Base-by-base conservation (phyloP, 53 echinoderm and acorn worm genomes). In the Holothuria scabra region DNA sequence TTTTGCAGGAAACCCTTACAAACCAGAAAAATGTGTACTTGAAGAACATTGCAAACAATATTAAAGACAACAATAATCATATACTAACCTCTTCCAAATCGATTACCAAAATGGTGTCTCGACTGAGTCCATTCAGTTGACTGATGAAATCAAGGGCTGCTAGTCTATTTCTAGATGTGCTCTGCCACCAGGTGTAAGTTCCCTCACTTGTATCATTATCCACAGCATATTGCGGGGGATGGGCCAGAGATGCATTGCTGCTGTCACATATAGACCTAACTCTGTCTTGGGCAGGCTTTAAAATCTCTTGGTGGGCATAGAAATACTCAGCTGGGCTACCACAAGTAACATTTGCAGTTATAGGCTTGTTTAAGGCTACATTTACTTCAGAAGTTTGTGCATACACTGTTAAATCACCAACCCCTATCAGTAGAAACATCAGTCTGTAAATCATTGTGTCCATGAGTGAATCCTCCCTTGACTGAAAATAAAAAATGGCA, bases 161-260 rank as follows among this genome's bases (percentile, higher is more conserved):
- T 0, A 97, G 85, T 6, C 35, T 75, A 46, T 68, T 88, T 66
- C 86, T 92, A 12, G 97, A 97, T n/a, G 93, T 74, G 70, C 97
- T 97, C 87, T 97, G 97, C 97, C 97, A 97, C 94, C 94, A 97
- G 28, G 97, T 97, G 68, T 91, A 93, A 23, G 38, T 84, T 16
- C 85, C 89, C 18, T 89, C 95, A 61, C 82, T 86, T 18, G 86
- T 28, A 72, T 96, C 90, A 2, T 10, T 14, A 59, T 96, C 96
- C 2, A 96, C 96, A 91, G 93, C 93, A 18, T 63, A 56, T 13
- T 74, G 87, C 4, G 96, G 88, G n/a, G 91, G 93, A 59, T 92
- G 95, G 48, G 93, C 84, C 44, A 91, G 84, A 33, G 61, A 72
- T 4, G 24, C 24, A 57, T 93, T 78, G 57, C 25, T 20, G 11